These are phyloP conservation scores for Yponomeuta plumbellus DNA, from an alignment of 2,888 invertebrate genomes.

Conservation along the genomic window DNA sequence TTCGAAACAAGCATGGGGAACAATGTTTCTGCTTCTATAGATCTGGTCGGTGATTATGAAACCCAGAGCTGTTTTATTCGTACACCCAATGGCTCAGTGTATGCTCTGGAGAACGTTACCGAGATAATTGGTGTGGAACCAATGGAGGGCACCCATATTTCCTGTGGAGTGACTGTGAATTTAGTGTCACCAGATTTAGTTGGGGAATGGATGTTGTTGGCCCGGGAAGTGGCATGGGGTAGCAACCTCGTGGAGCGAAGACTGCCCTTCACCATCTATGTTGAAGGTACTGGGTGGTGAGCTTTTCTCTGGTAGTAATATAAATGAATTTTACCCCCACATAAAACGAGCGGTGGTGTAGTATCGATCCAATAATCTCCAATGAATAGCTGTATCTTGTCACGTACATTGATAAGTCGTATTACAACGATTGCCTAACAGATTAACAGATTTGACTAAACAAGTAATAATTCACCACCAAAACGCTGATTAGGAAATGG, in stretches of 20 bases:
- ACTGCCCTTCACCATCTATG: constrained; percentile 42
- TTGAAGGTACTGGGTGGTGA: constrained; percentile 44
- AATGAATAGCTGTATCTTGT: not conserved
- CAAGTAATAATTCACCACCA: not conserved
- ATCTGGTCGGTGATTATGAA: not conserved
- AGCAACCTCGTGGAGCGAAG: constrained; percentile 41
- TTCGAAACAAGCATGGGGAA: constrained; percentile 7
- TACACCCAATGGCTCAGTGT: constrained; percentile 40
- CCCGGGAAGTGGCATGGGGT: constrained; percentile 32
- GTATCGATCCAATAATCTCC: not conserved
- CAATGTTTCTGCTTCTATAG: not conserved
- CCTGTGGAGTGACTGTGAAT: constrained; percentile 42
- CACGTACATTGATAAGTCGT: not conserved
- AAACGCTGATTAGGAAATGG: not conserved
- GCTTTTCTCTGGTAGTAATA: not conserved
- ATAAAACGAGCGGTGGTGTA: not conserved
- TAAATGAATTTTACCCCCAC: not conserved
- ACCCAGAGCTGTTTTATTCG: constrained; percentile 43
- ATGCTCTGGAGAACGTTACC: constrained; percentile 28
- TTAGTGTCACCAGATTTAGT: constrained; percentile 36
- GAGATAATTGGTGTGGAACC: constrained; percentile 32
- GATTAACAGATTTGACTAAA: not conserved
- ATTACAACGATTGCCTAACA: not conserved
- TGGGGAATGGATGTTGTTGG: constrained; percentile 53
- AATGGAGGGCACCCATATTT: constrained; percentile 28